Evolutionary conservation across 2,797 vertebrate species (phyloP).

Genomic region (Myotis findleyi): DNA sequence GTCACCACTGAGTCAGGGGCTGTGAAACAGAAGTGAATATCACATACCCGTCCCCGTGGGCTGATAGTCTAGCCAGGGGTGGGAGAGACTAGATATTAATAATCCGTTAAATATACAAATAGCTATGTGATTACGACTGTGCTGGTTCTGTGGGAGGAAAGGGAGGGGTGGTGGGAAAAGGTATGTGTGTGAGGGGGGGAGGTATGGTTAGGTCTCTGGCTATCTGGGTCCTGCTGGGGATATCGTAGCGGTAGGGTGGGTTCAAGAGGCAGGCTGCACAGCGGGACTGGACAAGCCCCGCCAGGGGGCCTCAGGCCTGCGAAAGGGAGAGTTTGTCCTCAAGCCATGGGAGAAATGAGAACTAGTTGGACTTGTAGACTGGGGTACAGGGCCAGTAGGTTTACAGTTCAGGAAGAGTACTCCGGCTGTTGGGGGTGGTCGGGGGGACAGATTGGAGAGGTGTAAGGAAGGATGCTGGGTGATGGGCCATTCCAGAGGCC

Average conservation of each 20-base stretch:
- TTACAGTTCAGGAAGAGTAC: background rate
- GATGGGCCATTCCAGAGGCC: background rate
- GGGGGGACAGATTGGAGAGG: background rate
- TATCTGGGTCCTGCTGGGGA: background rate
- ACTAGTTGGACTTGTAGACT: background rate
- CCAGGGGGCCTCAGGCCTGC: too few relatives aligned
- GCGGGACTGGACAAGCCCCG: background rate
- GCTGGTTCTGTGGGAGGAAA: background rate
- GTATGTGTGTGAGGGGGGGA: too few relatives aligned
- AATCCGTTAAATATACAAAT: background rate
- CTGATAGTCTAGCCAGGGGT: background rate
- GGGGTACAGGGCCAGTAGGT: background rate
- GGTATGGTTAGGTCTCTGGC: background rate
- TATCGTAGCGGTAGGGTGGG: accelerated
- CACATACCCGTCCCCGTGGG: background rate
- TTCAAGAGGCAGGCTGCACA: background rate
- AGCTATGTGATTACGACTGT: background rate
- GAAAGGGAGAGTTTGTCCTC: background rate
- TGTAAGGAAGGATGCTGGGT: background rate
- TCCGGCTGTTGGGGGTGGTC: background rate
- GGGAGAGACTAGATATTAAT: background rate
- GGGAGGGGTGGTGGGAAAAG: background rate
- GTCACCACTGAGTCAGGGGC: background rate
- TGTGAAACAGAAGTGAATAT: background rate
- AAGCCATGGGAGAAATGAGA: background rate